phyloP scores from a whole-genome alignment of 2,888 invertebrate species.

The Lepidocyrtoides sp. region DNA sequence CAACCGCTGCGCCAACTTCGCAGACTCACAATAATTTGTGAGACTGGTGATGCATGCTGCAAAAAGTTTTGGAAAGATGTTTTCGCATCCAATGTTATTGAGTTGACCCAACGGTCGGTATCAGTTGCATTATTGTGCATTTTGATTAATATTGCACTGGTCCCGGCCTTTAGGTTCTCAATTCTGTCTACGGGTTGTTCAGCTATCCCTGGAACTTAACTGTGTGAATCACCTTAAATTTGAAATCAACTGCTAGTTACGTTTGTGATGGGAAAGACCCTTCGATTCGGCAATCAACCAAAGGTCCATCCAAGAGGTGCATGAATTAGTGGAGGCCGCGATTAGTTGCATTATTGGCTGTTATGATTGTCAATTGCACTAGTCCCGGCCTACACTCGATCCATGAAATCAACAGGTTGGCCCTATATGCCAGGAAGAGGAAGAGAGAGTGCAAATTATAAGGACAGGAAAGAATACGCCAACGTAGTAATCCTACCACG shows the following conservation, averaged over 20 bases:
- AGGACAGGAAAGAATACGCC: too few relatives aligned
- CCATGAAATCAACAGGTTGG: constrained; percentile 72
- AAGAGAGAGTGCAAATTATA: background rate
- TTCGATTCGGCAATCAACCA: too few relatives aligned
- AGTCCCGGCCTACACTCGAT: constrained; percentile 85
- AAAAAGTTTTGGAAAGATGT: background rate
- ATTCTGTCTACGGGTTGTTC: constrained; percentile 4
- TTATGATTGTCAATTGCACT: constrained; percentile 85
- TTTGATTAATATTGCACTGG: constrained; percentile 85
- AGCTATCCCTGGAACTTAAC: background rate
- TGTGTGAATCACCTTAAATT: background rate
- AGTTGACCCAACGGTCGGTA: constrained; percentile 81
- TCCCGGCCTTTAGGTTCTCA: constrained; percentile 85
- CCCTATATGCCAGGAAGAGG: background rate
- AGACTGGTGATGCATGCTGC: too few relatives aligned
- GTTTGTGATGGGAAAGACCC: too few relatives aligned
- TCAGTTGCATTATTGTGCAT: constrained; percentile 84
- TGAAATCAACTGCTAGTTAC: too few relatives aligned
- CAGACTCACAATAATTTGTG: too few relatives aligned
- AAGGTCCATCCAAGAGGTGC: too few relatives aligned
- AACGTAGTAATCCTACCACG: too few relatives aligned
- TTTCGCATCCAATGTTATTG: background rate
- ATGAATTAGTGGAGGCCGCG: constrained; percentile 83
- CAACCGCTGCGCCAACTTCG: too few relatives aligned
- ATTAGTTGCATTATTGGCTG: constrained; percentile 84